Evolutionary conservation across 1,140 invertebrate genomes (phyloP).

Genomic region (Parapsyche elsis): DNA sequence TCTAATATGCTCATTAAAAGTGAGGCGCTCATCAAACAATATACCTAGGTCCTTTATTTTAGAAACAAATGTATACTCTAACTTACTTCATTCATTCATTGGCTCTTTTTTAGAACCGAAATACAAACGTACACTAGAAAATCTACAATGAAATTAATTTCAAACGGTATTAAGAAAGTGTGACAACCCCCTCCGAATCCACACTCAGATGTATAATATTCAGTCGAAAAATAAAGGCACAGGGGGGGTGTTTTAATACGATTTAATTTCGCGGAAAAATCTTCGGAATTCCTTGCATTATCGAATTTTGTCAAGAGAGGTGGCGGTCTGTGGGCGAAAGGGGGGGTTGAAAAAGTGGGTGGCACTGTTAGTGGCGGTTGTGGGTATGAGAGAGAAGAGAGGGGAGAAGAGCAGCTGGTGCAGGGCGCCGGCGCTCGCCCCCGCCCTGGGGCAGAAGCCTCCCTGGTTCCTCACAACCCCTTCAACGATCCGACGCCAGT

Average conservation of each 20-base stretch:
- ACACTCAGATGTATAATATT: neutral
- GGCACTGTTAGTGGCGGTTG: neutral
- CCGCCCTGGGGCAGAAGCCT: conserved; percentile 43
- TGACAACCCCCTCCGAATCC: neutral
- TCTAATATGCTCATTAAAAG: no score
- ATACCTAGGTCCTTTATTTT: no score
- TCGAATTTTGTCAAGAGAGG: conserved; percentile 54
- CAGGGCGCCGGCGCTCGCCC: conserved; percentile 61
- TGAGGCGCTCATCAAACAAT: no score
- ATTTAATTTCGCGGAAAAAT: conserved; percentile 47
- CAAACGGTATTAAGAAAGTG: no score
- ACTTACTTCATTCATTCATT: no score
- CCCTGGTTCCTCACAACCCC: conserved; percentile 42
- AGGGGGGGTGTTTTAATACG: conserved; percentile 16
- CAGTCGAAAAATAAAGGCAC: neutral
- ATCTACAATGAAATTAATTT: no score
- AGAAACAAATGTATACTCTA: no score
- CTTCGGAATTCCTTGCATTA: conserved; percentile 56
- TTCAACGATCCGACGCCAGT: conserved; percentile 50
- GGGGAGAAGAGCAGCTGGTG: conserved; percentile 38
- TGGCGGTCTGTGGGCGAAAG: neutral
- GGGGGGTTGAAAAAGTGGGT: neutral
- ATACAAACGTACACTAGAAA: no score
- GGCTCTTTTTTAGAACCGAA: no score
- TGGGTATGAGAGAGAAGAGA: neutral